phyloP scores from a whole-genome alignment of 2,888 invertebrate species.

The Oxycera nigricornis region DNA sequence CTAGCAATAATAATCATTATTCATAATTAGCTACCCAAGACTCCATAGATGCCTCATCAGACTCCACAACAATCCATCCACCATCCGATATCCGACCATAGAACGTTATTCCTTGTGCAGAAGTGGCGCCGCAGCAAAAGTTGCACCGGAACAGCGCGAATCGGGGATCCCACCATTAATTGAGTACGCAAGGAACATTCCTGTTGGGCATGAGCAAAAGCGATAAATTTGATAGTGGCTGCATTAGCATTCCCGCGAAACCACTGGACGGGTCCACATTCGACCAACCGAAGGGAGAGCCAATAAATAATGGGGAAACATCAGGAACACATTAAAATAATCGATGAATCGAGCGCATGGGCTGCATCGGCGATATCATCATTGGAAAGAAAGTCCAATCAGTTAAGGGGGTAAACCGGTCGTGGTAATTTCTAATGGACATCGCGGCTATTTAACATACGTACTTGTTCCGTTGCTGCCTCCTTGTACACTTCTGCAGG shows the following conservation, averaged over 20 bases:
- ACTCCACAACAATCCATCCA: no score
- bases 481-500: not conserved
- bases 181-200: not conserved
- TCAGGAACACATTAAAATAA: not conserved
- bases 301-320: not conserved
- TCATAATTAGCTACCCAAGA: conserved; percentile 6
- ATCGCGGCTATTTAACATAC: not conserved
- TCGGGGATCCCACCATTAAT: not conserved
- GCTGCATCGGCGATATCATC: not conserved
- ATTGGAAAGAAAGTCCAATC: conserved; percentile 24
- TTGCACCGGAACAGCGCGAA: not conserved
- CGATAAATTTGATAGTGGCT: not conserved
- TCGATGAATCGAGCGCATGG: not conserved
- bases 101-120: no score
- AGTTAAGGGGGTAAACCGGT: conserved; percentile 13
- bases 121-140: not conserved
- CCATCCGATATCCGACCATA: no score
- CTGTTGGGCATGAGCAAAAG: not conserved
- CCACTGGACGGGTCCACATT: not conserved
- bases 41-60: not conserved
- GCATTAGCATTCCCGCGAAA: not conserved
- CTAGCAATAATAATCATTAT: not conserved
- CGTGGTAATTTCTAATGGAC: conserved; percentile 17
- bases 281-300: not conserved
- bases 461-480: conserved; percentile 2